These are phyloP conservation scores for Camptogramma bilineatum DNA, from an alignment of 2,888 invertebrate species.

Conservation along the genomic window DNA sequence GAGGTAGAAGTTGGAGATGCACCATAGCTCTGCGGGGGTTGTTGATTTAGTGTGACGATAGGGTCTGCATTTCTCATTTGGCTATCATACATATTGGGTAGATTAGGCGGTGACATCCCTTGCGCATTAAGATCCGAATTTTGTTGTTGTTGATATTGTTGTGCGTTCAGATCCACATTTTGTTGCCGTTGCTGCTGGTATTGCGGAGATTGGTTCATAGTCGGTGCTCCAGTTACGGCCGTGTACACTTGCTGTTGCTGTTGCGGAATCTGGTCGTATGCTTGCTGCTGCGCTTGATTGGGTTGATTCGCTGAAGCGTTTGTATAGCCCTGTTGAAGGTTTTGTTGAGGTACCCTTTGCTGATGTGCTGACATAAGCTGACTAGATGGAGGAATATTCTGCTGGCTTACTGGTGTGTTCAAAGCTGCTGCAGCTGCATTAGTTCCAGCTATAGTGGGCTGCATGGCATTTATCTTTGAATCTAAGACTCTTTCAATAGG, in stretches of 20 bases:
- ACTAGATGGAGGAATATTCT: constrained; percentile 32
- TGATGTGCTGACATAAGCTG: constrained; percentile 18
- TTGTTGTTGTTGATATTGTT: constrained; percentile 37
- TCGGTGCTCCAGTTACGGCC: constrained; percentile 43
- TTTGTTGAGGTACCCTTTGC: constrained; percentile 22
- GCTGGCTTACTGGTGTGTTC: constrained; percentile 23
- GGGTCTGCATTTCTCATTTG: constrained; percentile 28
- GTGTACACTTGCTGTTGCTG: constrained; percentile 55
- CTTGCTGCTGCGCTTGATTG: constrained; percentile 35
- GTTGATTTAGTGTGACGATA: constrained; percentile 34
- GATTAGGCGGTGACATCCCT: constrained; percentile 38
- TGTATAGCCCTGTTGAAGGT: constrained; percentile 27
- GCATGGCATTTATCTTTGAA: constrained; percentile 32
- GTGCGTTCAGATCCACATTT: not conserved
- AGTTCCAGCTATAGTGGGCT: constrained; percentile 46
- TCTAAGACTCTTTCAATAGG: constrained; percentile 35
- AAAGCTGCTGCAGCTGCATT: constrained; percentile 45
- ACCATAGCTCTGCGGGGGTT: constrained; percentile 21
- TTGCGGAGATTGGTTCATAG: constrained; percentile 41
- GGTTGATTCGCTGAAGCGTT: constrained; percentile 28
- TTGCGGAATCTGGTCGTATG: constrained; percentile 27
- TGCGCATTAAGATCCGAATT: constrained; percentile 50
- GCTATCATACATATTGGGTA: constrained; percentile 48
- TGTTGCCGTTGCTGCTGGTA: constrained; percentile 49
- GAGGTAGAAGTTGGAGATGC: constrained; percentile 16